Conservation (phyloP, 1,140 invertebrate genomes). For the Meloidogyne hapla region DNA sequence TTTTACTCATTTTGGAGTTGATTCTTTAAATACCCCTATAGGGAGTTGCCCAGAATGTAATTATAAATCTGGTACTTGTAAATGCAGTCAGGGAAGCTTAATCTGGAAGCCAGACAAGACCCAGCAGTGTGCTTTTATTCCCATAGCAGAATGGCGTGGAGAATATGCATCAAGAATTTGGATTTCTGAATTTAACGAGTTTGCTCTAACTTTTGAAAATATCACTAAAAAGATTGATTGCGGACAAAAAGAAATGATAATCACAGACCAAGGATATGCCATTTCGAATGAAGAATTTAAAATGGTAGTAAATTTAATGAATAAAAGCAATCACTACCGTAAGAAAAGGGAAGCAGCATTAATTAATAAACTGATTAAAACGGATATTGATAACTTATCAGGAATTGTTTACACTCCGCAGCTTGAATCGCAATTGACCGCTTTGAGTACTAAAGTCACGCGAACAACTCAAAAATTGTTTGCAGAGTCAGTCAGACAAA, state of each 20-base stretch:
- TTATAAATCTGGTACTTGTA: neutral
- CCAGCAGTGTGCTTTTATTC: neutral
- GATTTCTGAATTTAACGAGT: conserved; percentile 1
- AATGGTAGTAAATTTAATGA: neutral
- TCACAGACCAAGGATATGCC: neutral
- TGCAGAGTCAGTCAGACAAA: neutral
- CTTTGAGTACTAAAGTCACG: neutral
- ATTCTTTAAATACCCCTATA: neutral
- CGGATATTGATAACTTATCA: too few relatives aligned
- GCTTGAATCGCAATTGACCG: neutral
- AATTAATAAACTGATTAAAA: too few relatives aligned
- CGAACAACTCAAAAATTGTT: conserved; percentile 1
- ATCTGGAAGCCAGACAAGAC: conserved; percentile 3
- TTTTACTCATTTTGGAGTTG: conserved; percentile 1
- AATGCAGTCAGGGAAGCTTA: neutral
- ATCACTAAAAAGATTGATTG: neutral
- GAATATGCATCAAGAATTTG: neutral
- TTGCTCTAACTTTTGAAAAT: conserved; percentile 12
- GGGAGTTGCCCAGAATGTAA: neutral
- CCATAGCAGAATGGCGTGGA: conserved; percentile 1
- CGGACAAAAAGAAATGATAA: neutral
- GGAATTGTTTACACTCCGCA: neutral
- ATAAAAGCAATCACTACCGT: neutral
- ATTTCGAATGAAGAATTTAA: neutral
- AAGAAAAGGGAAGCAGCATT: neutral